Conservation (phyloP, 2,888 invertebrate genomes). For the Tanaodytes sp. region DNA sequence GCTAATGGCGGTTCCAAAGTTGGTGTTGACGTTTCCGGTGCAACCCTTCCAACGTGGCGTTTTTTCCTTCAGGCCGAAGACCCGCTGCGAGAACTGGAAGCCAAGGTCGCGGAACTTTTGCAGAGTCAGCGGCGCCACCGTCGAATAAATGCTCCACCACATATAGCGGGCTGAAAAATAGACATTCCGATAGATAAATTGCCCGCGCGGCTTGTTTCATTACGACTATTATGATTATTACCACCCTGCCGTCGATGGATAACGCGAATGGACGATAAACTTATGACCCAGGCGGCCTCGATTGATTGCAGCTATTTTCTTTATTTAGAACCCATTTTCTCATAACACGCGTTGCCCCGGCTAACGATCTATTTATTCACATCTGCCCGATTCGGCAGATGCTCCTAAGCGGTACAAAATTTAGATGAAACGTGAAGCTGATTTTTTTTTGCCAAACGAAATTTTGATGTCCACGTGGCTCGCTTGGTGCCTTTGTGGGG, state of each 20-base stretch:
- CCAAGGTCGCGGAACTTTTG: constrained; percentile 77
- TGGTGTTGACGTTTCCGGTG: constrained; percentile 78
- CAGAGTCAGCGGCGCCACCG: constrained; percentile 78
- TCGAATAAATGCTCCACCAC: constrained; percentile 82
- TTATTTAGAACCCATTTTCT: constrained; percentile 45
- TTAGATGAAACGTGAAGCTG: too few relatives aligned
- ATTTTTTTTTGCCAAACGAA: too few relatives aligned
- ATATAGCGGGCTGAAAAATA: constrained; percentile 78
- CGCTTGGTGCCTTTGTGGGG: too few relatives aligned
- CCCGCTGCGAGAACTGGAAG: constrained; percentile 79
- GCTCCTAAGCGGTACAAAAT: too few relatives aligned
- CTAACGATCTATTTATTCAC: constrained; percentile 25
- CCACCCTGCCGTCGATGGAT: constrained; percentile 37
- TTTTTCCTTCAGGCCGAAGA: constrained; percentile 78
- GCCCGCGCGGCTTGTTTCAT: too few relatives aligned
- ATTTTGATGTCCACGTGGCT: too few relatives aligned
- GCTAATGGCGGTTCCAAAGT: constrained; percentile 80
- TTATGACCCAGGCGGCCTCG: constrained; percentile 56
- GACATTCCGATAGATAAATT: constrained; percentile 38
- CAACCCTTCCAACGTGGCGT: constrained; percentile 80
- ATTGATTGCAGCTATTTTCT: constrained; percentile 52
- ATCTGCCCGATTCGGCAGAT: constrained; percentile 23
- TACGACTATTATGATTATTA: constrained; percentile 34
- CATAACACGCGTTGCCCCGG: constrained; percentile 14
- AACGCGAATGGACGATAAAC: constrained; percentile 53